Conservation (phyloP, 2,113 vertebrate genomes). For the Passerina amoena region DNA sequence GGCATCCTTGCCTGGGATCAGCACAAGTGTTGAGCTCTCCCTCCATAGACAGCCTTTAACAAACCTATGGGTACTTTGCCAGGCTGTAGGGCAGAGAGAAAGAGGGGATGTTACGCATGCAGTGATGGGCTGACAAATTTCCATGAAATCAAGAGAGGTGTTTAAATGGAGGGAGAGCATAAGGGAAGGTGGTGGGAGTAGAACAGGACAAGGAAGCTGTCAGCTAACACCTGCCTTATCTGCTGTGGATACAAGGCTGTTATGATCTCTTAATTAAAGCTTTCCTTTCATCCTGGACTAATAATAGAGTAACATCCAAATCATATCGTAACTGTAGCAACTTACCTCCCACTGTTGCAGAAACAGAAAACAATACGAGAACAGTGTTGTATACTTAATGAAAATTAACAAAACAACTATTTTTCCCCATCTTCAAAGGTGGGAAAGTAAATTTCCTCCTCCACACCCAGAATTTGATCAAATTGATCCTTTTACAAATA, state of each 20-base stretch:
- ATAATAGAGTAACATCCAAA: not conserved
- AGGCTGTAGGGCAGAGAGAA: not conserved
- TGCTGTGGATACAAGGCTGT: not conserved
- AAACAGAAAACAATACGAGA: not conserved
- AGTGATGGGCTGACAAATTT: not conserved
- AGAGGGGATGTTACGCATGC: not conserved
- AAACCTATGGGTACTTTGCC: not conserved
- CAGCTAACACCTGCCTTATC: not conserved
- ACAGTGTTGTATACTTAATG: not conserved
- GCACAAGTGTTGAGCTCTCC: not conserved
- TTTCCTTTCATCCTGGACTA: not conserved
- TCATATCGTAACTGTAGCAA: not conserved
- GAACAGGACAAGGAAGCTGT: not conserved
- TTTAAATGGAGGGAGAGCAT: not conserved
- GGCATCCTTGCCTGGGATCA: not conserved
- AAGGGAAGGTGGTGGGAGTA: constrained; percentile 18
- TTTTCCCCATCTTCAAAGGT: not conserved
- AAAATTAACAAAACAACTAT: not conserved
- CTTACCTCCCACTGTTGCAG: not conserved
- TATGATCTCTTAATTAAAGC: constrained; percentile 29
- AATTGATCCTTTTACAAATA: not conserved
- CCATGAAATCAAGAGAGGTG: not conserved
- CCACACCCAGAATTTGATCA: not conserved
- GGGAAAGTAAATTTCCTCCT: not conserved
- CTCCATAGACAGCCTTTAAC: not conserved